phyloP scores from a whole-genome alignment of 2,113 vertebrate species.

The Mionectes macconnelli region DNA sequence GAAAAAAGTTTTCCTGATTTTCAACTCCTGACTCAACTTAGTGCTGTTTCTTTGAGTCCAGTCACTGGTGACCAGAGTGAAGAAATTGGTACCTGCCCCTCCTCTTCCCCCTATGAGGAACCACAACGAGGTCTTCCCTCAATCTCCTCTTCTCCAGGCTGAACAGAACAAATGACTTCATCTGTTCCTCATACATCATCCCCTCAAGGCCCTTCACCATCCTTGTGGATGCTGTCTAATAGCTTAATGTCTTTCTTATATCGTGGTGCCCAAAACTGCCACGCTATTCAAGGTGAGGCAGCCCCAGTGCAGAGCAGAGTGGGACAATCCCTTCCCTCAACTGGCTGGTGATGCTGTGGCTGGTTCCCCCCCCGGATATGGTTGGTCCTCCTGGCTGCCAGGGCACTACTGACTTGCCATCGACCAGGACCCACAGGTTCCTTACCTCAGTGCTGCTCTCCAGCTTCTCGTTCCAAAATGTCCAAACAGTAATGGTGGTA shows the following conservation, averaged over 20 bases:
- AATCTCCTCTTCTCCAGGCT: background rate
- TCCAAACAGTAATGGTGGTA: background rate
- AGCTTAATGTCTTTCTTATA: background rate
- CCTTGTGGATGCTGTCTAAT: accelerated
- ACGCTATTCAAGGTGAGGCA: background rate
- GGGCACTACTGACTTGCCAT: background rate
- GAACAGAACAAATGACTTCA: background rate
- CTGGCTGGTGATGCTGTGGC: accelerated
- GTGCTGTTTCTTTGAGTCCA: background rate
- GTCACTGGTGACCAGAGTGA: background rate
- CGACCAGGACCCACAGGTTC: accelerated
- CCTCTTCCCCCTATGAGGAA: accelerated
- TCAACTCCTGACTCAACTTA: background rate
- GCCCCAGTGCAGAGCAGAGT: background rate
- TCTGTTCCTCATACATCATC: accelerated
- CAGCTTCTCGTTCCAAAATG: background rate
- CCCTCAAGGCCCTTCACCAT: background rate
- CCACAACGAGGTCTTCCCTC: background rate
- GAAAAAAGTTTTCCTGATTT: background rate
- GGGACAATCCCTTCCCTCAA: background rate
- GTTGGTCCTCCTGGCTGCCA: background rate
- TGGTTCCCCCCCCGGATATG: background rate
- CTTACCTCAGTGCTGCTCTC: background rate
- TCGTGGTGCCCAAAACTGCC: background rate
- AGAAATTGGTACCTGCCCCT: background rate